phyloP scores from a whole-genome alignment of 2,888 invertebrate genomes.

The Alentia gelatinosa region DNA sequence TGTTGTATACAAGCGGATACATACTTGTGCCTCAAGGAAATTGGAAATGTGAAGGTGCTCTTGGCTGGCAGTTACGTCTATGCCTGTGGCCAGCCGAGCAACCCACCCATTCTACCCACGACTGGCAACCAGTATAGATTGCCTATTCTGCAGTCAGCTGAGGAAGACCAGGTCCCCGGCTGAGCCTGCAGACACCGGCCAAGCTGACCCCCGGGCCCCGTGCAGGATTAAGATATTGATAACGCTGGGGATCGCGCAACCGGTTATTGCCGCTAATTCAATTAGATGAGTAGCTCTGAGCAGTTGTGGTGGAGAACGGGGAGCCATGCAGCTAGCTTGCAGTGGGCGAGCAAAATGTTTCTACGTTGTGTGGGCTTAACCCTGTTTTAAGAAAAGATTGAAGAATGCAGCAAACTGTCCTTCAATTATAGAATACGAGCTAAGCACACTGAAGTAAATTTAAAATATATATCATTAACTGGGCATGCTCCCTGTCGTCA shows the following conservation, averaged over 20 bases:
- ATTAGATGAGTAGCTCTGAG: background rate
- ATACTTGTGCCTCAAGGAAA: too few relatives aligned
- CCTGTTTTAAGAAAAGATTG: too few relatives aligned
- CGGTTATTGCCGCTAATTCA: slow-evolving; percentile 9
- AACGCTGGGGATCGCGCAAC: background rate
- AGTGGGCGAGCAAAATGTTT: background rate
- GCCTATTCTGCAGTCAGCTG: background rate
- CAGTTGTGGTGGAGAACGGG: background rate
- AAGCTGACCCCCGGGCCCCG: background rate
- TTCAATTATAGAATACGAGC: too few relatives aligned
- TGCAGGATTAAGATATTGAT: slow-evolving; percentile 14
- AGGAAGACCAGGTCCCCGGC: background rate
- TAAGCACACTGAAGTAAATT: too few relatives aligned
- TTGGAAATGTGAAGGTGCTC: too few relatives aligned
- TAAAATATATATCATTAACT: too few relatives aligned
- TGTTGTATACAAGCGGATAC: too few relatives aligned
- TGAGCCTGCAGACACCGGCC: background rate
- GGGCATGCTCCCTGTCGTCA: too few relatives aligned
- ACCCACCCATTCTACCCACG: background rate
- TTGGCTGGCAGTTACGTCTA: background rate
- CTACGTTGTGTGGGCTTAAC: background rate
- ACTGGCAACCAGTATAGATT: background rate
- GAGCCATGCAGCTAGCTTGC: background rate
- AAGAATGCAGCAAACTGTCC: too few relatives aligned
- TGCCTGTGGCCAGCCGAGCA: background rate